A percentile compares a stretch with the other conserved stretches of the same genome.
These are phyloP conservation scores for Cheilosia vernalis DNA, from an alignment of 2,888 invertebrate genomes.

Conservation along the genomic window DNA sequence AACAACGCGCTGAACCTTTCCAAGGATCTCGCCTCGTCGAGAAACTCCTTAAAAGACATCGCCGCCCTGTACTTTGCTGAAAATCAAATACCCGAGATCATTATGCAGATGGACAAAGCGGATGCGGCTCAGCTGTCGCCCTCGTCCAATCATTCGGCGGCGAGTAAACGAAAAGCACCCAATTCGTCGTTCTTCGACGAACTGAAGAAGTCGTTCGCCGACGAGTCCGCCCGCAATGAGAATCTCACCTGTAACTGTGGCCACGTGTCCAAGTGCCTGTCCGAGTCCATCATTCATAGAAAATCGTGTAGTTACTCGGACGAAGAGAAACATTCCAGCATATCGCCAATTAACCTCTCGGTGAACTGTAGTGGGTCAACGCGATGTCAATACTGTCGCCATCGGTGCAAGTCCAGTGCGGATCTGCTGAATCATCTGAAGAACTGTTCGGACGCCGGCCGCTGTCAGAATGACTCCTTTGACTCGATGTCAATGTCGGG, in stretches of 20 bases:
- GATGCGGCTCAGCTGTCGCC: constrained; percentile 79
- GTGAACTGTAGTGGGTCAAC: constrained; percentile 85
- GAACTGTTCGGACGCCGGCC: constrained; percentile 86
- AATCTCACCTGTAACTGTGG: constrained; percentile 89
- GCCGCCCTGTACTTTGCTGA: constrained; percentile 83
- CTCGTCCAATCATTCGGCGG: constrained; percentile 78
- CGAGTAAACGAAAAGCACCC: constrained; percentile 81
- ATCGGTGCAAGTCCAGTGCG: constrained; percentile 92
- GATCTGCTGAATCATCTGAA: constrained; percentile 91
- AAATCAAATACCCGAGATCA: constrained; percentile 78
- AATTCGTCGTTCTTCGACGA: constrained; percentile 92
- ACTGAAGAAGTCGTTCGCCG: constrained; percentile 89
- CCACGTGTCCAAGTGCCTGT: constrained; percentile 91
- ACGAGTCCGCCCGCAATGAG: constrained; percentile 86
- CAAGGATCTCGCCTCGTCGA: constrained; percentile 80
- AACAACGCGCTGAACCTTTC: constrained; percentile 81
- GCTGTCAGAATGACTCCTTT: constrained; percentile 81
- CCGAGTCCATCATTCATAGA: constrained; percentile 91
- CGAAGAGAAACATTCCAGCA: constrained; percentile 79
- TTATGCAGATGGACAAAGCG: constrained; percentile 78
- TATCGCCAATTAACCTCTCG: constrained; percentile 83
- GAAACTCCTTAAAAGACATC: constrained; percentile 85
- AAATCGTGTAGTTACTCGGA: constrained; percentile 86
- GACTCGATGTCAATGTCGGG: constrained; percentile 81
- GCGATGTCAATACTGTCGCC: constrained; percentile 93